Base-by-base conservation (phyloP, 2,888 invertebrate genomes). In the Caenorhabditis sinica region DNA sequence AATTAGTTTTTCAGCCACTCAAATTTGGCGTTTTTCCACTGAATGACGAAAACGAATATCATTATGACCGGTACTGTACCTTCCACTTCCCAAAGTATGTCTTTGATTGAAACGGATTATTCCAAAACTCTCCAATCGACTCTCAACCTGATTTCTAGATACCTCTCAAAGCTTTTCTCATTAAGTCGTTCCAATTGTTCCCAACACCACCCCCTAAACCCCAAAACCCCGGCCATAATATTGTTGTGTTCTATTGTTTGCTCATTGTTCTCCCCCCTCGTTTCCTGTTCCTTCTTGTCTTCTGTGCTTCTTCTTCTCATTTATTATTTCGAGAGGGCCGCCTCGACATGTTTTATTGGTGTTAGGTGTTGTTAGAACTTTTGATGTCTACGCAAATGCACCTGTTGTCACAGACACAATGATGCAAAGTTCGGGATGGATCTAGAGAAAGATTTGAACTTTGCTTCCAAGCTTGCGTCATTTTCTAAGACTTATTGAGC, bases 321-420 rank as follows among this genome's bases (percentile, higher is more conserved):
- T 30, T 65, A 51, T 36, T 51, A 53, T 68, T 33, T 49, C 45
- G 36, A 53, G 51, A 28, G n/a, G n/a, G n/a, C n/a, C n/a, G 56
- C 56, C 28, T 11, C 25, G 17, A 28, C 15, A 25, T 68, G 68
- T 68, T 68, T 68, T 33, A 68, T 51, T 68, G 66, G 30, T 65
- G 45, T 65, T 65, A 65, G 66, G 51, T 68, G 68, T n/a, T n/a
- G n/a, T 68, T 68, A 68, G 68, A 68, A 65, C 40, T 65, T 28
- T 65, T 45, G 17, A 4, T 66, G 33, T 23, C 68, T 66, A 20
- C 66, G 49, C 20, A 36, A 53, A 33, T 49, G 43, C 30, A 66
- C 30, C 49, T 66, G 66, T 49, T 17, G 20, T 66, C 28, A 28
- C 0, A 40, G 56, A 28, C 25, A 56, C 23, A 20, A 60, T 60